Conservation (phyloP, 1,140 invertebrate species). For the Orchesella cincta region DNA sequence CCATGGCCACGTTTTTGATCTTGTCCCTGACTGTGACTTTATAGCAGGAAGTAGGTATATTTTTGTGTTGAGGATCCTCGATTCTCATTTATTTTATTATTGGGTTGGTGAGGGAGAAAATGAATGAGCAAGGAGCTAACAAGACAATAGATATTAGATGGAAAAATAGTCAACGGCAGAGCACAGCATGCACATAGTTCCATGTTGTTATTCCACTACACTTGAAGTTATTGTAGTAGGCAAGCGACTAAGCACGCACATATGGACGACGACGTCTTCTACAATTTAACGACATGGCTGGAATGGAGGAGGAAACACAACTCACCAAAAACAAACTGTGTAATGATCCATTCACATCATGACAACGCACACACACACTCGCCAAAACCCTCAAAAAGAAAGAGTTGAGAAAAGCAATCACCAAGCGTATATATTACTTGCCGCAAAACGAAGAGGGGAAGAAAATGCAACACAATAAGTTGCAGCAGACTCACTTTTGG, state of each 20-base stretch:
- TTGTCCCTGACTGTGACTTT: no score
- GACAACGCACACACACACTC: background rate
- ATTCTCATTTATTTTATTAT: background rate
- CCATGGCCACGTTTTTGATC: no score
- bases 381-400: background rate
- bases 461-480: no score
- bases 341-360: constrained; percentile 17
- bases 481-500: no score
- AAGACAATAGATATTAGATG: background rate
- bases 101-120: background rate
- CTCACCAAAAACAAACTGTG: constrained; percentile 11
- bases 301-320: background rate
- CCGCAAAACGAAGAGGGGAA: background rate
- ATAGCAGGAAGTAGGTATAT: no score
- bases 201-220: background rate
- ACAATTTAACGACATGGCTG: background rate
- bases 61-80: no score
- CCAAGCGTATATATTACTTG: background rate
- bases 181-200: background rate
- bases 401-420: background rate
- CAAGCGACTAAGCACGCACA: background rate
- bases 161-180: background rate
- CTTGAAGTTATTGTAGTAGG: background rate
- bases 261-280: background rate
- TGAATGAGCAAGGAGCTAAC: background rate